Evolutionary conservation across 2,113 vertebrate species (phyloP), one percentile per base, ranked within the genome.

Genomic region (Nothocercus nigrocapillus): DNA sequence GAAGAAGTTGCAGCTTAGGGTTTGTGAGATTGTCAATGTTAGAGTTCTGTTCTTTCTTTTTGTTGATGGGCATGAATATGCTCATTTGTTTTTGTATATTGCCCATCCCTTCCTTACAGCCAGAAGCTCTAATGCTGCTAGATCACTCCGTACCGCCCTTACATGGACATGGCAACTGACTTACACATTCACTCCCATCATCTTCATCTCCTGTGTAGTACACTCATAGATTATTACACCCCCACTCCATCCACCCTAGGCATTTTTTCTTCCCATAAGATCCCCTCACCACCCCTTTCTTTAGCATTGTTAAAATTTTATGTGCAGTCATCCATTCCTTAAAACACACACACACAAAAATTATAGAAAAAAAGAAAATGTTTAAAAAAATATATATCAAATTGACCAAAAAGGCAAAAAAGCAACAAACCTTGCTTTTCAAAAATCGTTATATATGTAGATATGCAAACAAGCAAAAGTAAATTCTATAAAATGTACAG

Each of bases 91-190:
- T 99, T 98, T 99, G 99, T 99, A 99, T 99, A 99, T 99, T 98
- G 99, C 99, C 99, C 99, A 99, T 99, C 99, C 99, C 99, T 99
- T 99, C 99, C 99, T 99, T 99, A 99, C 99, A 99, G 99, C 99
- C 98, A 99, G 99, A 99, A 99, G 99, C 99, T 99, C 99, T 99
- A 99, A 99, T 99, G 99, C 99, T 98, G 99, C 99, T 99, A 99
- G 99, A 99, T 99, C 99, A 99, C 99, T 99, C 98, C 99, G 99
- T 99, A 98, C 99, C 98, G 99, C 99, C 99, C 99, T 99, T 99
- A 99, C 99, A 99, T 99, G 99, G 99, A 99, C 99, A 99, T 99
- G 99, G 99, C 99, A 99, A 99, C 99, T 99, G 99, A 99, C 99
- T 99, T 99, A 99, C 98, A 99, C 99, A 98, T 98, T 99, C 98